A percentile compares a stretch with the other conserved stretches of the same genome.
These are phyloP conservation scores for Abscondita cerata DNA, from an alignment of 2,888 invertebrate species.

Conservation along the genomic window DNA sequence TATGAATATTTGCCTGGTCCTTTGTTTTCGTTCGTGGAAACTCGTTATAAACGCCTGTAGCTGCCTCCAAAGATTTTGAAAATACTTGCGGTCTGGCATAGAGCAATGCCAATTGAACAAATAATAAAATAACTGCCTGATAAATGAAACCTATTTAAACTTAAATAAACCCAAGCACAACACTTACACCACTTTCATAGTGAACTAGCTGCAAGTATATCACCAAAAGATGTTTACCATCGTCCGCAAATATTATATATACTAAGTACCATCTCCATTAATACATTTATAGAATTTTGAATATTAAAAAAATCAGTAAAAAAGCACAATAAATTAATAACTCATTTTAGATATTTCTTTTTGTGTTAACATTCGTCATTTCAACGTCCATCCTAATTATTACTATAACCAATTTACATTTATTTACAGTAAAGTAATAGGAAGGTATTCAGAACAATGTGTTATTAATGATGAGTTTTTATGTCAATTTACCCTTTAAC, in stretches of 20 bases:
- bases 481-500: too few relatives aligned
- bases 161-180: neutral
- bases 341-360: too few relatives aligned
- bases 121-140: constrained; percentile 5
- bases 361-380: too few relatives aligned
- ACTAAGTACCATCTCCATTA: constrained; percentile 10
- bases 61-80: neutral
- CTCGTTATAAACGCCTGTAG: constrained; percentile 13
- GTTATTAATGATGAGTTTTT: too few relatives aligned
- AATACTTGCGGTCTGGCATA: constrained; percentile 19
- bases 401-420: too few relatives aligned
- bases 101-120: constrained; percentile 14
- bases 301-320: too few relatives aligned
- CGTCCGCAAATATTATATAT: constrained; percentile 19
- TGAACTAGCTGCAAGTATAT: constrained; percentile 17
- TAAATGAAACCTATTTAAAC: constrained; percentile 1
- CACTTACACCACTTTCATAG: constrained; percentile 29
- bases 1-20: constrained; percentile 17
- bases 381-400: too few relatives aligned
- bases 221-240: constrained; percentile 11
- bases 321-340: too few relatives aligned
- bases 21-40: constrained; percentile 3
- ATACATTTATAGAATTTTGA: too few relatives aligned
- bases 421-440: too few relatives aligned
- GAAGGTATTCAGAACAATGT: too few relatives aligned